Conservation (phyloP, 2,797 vertebrate species). For the Bovichtus diacanthus region DNA sequence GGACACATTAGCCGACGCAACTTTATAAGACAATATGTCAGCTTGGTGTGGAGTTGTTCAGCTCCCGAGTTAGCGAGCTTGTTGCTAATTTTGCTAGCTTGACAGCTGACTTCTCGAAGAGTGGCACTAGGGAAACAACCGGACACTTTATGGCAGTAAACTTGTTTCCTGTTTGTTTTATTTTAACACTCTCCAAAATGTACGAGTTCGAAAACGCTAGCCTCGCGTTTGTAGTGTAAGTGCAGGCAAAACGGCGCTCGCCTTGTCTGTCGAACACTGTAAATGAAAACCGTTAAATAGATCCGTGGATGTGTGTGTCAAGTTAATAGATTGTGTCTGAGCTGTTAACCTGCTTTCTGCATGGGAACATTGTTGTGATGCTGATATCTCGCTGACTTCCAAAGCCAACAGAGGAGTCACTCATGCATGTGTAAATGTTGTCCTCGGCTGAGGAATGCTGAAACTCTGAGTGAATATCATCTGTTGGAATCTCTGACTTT, state of each 20-base stretch:
- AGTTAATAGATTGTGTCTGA: no score
- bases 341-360: background rate
- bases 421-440: slow-evolving; percentile 27
- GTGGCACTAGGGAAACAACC: background rate
- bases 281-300: no score
- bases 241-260: background rate
- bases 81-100: background rate
- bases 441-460: slow-evolving; percentile 28
- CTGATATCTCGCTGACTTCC: background rate
- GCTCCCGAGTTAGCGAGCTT: background rate
- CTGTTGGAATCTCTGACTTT: slow-evolving; percentile 19
- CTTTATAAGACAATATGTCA: no score
- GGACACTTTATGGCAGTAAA: background rate
- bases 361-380: background rate
- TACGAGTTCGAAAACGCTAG: no score
- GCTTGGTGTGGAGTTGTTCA: no score
- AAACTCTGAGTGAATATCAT: background rate
- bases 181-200: background rate
- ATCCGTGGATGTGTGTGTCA: background rate
- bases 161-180: background rate
- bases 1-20: no score
- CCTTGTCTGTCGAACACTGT: no score
- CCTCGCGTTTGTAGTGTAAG: background rate
- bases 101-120: background rate
- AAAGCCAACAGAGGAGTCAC: slow-evolving; percentile 6